Base-by-base conservation (phyloP, 2,797 vertebrate species). In the Poeciliopsis gracilis region DNA sequence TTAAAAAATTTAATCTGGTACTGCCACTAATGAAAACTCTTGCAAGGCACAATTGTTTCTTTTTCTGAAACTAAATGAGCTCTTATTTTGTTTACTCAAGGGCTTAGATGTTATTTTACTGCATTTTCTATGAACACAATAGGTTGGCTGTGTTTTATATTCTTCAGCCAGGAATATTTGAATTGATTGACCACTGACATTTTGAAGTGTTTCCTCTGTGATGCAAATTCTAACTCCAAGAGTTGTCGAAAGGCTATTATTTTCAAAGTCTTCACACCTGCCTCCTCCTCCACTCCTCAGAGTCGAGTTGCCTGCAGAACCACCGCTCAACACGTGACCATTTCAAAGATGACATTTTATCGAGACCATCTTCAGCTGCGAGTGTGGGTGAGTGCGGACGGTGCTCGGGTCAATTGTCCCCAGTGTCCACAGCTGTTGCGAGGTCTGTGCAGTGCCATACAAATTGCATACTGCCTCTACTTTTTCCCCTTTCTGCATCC, bases 341-440 rank as follows among this genome's bases (percentile, higher is more conserved):
- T 93, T 92, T 88, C 90, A 91, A 91, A 88, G 93, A 93, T 95
- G 93, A 94, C 95, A 95, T 95, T 95, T 95, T 94, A 94, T 94
- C 91, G 83, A 82, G 88, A 89, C 82, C 85, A 92, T 94, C 94
- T 92, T 94, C 88, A 87, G 88, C 92, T 92, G 89, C 88, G 87
- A 91, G 90, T 90, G 77, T 79, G 91, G 92, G 93, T 94, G 93
- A 94, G 83, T 86, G 90, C 85, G 80, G 86, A 77, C 84, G 75
- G 85, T 45, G 79, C 85, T 88, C 82, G 73, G 93, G 92, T 95
- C 91, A 93, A 88, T 93, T 86, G 90, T 91, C 82, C 80, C 87
- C 76, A 15, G 83, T 86, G 91, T 92, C 88, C 83, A 85, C 85
- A 88, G 84, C 81, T 78, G 88, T 82, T 81, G 82, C 78, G 82